Evolutionary conservation across 2,797 vertebrate genomes (phyloP).

Genomic region (Amblyraja radiata): DNA sequence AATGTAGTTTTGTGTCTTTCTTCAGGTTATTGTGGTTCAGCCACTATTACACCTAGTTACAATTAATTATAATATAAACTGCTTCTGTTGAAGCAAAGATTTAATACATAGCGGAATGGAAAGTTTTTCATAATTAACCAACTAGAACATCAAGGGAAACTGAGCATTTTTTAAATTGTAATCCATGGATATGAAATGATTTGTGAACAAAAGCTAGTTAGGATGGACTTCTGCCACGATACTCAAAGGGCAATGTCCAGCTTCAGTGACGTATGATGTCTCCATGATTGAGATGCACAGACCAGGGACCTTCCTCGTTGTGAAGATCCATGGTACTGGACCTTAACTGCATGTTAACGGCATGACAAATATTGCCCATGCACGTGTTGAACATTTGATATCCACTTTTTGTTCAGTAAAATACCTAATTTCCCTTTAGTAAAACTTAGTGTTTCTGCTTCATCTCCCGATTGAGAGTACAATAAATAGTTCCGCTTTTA

Average conservation of each 20-base stretch:
- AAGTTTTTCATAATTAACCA: not conserved
- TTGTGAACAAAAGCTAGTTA: not conserved
- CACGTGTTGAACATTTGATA: not conserved
- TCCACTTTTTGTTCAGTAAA: not conserved
- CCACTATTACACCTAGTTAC: slow-evolving; percentile 44
- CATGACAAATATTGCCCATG: not conserved
- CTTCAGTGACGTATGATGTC: not conserved
- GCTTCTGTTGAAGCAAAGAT: not conserved
- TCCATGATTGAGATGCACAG: not conserved
- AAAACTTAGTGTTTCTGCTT: too few relatives aligned
- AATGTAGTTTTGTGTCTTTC: not conserved
- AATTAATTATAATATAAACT: slow-evolving; percentile 39
- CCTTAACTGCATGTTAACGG: not conserved
- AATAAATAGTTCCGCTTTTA: not conserved
- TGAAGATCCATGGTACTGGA: not conserved
- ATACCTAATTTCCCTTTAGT: not conserved
- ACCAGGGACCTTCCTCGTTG: not conserved
- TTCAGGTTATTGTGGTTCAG: not conserved
- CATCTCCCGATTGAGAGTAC: too few relatives aligned
- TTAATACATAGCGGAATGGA: not conserved
- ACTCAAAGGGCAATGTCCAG: not conserved
- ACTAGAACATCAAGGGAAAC: not conserved
- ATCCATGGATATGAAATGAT: not conserved
- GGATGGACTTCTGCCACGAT: not conserved
- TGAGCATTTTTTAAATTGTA: not conserved